These are phyloP conservation scores for Zingel zingel DNA, from an alignment of 2,113 vertebrate genomes.

Conservation along the genomic window DNA sequence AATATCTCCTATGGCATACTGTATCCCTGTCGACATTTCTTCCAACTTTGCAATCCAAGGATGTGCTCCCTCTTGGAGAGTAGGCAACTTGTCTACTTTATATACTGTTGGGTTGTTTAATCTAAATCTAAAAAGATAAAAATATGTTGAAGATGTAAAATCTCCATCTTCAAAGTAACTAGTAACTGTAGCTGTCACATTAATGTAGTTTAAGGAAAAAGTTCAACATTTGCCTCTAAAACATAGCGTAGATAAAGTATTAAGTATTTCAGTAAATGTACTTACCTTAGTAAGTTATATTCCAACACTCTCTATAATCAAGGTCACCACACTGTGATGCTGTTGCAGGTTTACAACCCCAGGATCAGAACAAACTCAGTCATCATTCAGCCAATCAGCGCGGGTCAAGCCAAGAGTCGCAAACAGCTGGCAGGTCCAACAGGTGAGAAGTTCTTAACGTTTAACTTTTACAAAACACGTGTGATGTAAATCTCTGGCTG, in stretches of 20 bases:
- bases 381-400: slow-evolving; percentile 88
- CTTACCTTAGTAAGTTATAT: slow-evolving; percentile 5
- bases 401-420: slow-evolving; percentile 85
- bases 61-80: too few species aligned
- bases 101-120: background rate
- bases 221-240: background rate
- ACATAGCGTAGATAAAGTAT: background rate
- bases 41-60: too few species aligned
- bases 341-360: slow-evolving; percentile 91
- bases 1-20: too few species aligned
- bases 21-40: too few species aligned
- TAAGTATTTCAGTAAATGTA: background rate
- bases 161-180: background rate
- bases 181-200: too few species aligned
- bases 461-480: background rate
- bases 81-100: too few species aligned
- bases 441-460: slow-evolving; percentile 76
- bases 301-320: background rate
- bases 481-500: background rate
- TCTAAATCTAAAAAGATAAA: too few species aligned
- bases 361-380: slow-evolving; percentile 90
- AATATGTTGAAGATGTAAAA: background rate
- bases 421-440: slow-evolving; percentile 86
- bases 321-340: background rate
- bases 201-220: background rate